Evolutionary conservation across 2,888 invertebrate species (phyloP).

Genomic region (Gryllus longicercus): DNA sequence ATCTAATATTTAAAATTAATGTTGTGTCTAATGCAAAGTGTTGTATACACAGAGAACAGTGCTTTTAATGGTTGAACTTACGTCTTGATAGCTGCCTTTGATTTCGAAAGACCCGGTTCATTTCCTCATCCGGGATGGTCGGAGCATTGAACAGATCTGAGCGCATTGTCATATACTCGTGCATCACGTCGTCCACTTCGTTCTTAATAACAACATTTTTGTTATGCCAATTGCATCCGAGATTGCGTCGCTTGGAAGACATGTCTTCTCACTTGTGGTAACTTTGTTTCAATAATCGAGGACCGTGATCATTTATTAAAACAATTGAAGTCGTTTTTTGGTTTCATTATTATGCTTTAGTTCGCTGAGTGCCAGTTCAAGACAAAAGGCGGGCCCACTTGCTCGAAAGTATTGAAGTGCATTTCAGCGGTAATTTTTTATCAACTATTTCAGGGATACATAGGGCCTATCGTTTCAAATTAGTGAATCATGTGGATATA

Average conservation of each 20-base stretch:
- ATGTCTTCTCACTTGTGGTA: background rate
- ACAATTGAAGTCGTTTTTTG: too few relatives aligned
- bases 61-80: background rate
- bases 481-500: too few relatives aligned
- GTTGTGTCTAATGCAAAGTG: too few relatives aligned
- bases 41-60: too few relatives aligned
- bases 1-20: too few relatives aligned
- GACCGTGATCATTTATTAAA: background rate
- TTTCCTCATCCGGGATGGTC: background rate
- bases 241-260: background rate
- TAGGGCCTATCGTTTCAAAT: too few relatives aligned
- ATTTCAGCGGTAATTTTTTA: too few relatives aligned
- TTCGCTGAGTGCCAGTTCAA: too few relatives aligned
- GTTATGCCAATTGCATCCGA: background rate
- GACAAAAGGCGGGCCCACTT: too few relatives aligned
- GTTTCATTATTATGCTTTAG: too few relatives aligned
- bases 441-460: too few relatives aligned
- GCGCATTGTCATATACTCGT: conserved; percentile 17
- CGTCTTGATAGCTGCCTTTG: background rate
- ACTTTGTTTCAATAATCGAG: conserved; percentile 17
- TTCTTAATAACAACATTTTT: conserved; percentile 9
- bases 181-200: background rate
- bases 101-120: conserved; percentile 6
- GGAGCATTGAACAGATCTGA: background rate
- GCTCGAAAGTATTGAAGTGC: too few relatives aligned